Conservation (phyloP, 2,797 vertebrate species). For the Gymnodraco acuticeps region DNA sequence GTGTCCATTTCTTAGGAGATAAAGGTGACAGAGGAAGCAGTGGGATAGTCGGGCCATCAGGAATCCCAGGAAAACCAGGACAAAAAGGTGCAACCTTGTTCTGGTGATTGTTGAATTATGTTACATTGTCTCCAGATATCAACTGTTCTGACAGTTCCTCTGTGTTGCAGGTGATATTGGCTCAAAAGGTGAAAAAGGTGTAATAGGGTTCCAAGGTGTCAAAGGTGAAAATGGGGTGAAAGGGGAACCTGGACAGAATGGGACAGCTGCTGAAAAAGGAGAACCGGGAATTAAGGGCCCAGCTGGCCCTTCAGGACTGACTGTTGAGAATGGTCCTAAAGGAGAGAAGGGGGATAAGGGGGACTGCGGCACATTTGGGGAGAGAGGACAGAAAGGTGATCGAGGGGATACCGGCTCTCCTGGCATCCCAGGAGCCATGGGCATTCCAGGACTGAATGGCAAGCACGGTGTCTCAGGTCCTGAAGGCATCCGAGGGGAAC, state of each 20-base stretch:
- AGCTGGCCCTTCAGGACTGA: constrained; percentile 81
- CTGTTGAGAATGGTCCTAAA: constrained; percentile 87
- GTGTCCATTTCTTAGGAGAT: constrained; percentile 81
- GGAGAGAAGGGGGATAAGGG: constrained; percentile 93
- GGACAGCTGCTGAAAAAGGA: constrained; percentile 92
- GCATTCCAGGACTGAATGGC: constrained; percentile 88
- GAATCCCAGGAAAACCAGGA: constrained; percentile 91
- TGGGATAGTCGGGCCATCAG: constrained; percentile 86
- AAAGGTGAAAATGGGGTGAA: constrained; percentile 90
- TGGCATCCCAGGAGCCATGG: constrained; percentile 90
- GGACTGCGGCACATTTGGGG: constrained; percentile 86
- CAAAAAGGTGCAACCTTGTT: constrained; percentile 85
- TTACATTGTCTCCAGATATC: background rate
- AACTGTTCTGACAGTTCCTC: constrained; percentile 27
- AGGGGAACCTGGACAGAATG: constrained; percentile 90
- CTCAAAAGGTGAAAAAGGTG: constrained; percentile 91
- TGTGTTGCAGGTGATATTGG: constrained; percentile 88
- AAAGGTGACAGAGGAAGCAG: constrained; percentile 91
- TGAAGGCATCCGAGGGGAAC: constrained; percentile 87
- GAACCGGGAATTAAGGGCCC: constrained; percentile 87
- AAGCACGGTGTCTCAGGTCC: constrained; percentile 84
- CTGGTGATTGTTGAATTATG: background rate
- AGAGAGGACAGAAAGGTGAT: constrained; percentile 89
- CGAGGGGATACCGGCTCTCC: constrained; percentile 86
- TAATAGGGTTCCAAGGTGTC: constrained; percentile 83